These are phyloP conservation scores for Drosophila phalerata DNA, from an alignment of 2,888 invertebrate genomes.

Conservation along the genomic window DNA sequence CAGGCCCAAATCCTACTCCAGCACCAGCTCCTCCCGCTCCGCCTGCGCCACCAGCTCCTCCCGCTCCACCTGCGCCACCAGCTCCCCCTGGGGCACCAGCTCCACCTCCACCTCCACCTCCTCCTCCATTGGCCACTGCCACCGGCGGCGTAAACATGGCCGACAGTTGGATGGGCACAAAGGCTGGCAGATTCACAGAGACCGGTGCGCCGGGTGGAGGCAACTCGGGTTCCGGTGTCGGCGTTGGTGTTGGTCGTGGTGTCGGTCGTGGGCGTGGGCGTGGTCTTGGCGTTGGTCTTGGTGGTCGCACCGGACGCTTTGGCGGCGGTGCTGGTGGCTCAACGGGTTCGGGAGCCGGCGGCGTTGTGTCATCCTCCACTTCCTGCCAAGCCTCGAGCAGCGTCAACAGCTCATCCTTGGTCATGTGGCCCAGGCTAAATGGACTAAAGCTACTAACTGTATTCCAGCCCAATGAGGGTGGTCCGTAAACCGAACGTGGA, in stretches of 20 bases:
- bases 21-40: neutral
- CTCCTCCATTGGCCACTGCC: conserved; percentile 3
- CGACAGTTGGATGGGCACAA: conserved; percentile 82
- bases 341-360: conserved; percentile 75
- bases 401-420: conserved; percentile 80
- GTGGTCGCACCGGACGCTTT: neutral
- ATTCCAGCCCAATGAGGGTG: conserved; percentile 54
- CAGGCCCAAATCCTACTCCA: neutral
- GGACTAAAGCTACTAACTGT: conserved; percentile 57
- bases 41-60: neutral
- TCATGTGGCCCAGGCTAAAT: conserved; percentile 74
- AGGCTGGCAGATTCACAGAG: conserved; percentile 81
- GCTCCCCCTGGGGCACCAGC: neutral
- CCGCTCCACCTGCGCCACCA: neutral
- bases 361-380: conserved; percentile 57
- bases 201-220: conserved; percentile 64
- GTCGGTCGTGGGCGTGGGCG: neutral
- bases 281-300: neutral
- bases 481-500: conserved; percentile 76
- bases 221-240: conserved; percentile 15
- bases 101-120: neutral
- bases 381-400: conserved; percentile 81
- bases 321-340: conserved; percentile 76
- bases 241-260: neutral
- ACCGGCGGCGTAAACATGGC: conserved; percentile 84